phyloP scores from a whole-genome alignment of 2,797 vertebrate genomes.

The Micropoecilia bifurca region DNA sequence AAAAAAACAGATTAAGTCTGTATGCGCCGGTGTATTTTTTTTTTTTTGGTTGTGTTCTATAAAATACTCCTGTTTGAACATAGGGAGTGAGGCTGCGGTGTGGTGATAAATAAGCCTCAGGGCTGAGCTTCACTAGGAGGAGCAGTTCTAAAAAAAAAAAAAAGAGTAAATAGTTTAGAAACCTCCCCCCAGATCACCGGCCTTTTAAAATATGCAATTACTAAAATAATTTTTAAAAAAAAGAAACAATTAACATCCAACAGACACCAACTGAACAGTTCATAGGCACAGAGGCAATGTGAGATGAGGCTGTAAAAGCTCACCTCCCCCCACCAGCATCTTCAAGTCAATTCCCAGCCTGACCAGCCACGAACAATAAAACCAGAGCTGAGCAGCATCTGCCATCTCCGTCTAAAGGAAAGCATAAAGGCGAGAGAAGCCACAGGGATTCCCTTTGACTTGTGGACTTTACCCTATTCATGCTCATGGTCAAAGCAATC shows the following conservation, averaged over 20 bases:
- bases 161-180: slow-evolving; percentile 68
- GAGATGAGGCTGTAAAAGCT: slow-evolving; percentile 47
- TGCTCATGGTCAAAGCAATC: slow-evolving; percentile 47
- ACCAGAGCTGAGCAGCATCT: slow-evolving; percentile 72
- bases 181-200: slow-evolving; percentile 70
- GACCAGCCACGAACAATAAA: slow-evolving; percentile 69
- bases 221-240: slow-evolving; percentile 62
- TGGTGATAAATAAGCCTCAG: slow-evolving; percentile 68
- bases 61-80: slow-evolving; percentile 40
- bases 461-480: slow-evolving; percentile 56
- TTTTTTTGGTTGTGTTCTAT: slow-evolving; percentile 16
- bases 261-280: slow-evolving; percentile 61
- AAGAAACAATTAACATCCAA: slow-evolving; percentile 70
- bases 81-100: slow-evolving; percentile 37
- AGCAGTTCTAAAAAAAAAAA: slow-evolving; percentile 60
- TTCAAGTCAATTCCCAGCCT: slow-evolving; percentile 64
- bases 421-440: slow-evolving; percentile 63
- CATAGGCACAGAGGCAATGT: slow-evolving; percentile 41
- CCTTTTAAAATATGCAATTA: slow-evolving; percentile 63
- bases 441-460: slow-evolving; percentile 67
- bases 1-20: slow-evolving; percentile 37
- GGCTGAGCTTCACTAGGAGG: slow-evolving; percentile 55
- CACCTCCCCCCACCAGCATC: slow-evolving; percentile 48
- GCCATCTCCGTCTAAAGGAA: slow-evolving; percentile 63
- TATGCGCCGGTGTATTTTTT: neutral